Conservation (phyloP, 1,140 invertebrate genomes). For the Drosophila ficusphila region DNA sequence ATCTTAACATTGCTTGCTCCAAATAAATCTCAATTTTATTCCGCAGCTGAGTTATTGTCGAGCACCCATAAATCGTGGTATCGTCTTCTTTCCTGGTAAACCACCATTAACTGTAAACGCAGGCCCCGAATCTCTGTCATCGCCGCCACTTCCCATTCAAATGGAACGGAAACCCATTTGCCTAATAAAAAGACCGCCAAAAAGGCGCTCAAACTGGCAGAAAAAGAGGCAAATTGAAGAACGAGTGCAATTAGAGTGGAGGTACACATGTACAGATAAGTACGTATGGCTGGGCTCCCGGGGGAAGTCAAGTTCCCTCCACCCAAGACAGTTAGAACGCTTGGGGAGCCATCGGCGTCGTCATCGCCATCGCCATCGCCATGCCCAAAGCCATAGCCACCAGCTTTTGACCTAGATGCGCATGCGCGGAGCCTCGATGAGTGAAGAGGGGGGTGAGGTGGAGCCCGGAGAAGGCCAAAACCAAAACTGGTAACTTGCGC, state of each 20-base stretch:
- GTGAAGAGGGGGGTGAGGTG: not conserved
- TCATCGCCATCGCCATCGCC: constrained; percentile 49
- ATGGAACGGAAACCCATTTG: constrained; percentile 50
- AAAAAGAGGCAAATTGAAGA: constrained; percentile 46
- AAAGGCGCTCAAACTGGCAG: constrained; percentile 35
- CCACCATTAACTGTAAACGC: not conserved
- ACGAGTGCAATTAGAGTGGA: constrained; percentile 33
- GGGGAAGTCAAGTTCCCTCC: constrained; percentile 24
- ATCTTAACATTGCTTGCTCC: no score
- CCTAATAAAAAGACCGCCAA: constrained; percentile 47
- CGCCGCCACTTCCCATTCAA: constrained; percentile 38
- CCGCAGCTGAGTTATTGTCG: not conserved
- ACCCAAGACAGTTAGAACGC: constrained; percentile 47
- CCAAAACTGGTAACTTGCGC: constrained; percentile 72
- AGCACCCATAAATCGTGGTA: constrained; percentile 1
- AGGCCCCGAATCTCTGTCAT: constrained; percentile 12
- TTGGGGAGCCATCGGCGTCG: constrained; percentile 54
- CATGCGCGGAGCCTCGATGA: constrained; percentile 42
- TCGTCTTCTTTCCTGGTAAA: not conserved
- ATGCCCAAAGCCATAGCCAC: constrained; percentile 44
- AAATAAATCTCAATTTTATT: no score
- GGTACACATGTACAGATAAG: not conserved
- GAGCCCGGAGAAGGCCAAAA: constrained; percentile 24
- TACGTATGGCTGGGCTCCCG: constrained; percentile 4
- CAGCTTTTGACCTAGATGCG: constrained; percentile 71